A percentile compares a stretch with the other conserved stretches of the same genome.
Evolutionary conservation across 2,113 vertebrate species (phyloP).

Genomic region (zebrafish (Danio rerio)): GRCz12tu NC_133187.1:43830001-43830500

Average conservation of each 20-base stretch:
- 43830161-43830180: slow-evolving; percentile 23
- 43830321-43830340: background rate
- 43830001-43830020: no score
- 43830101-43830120: background rate
- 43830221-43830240: slow-evolving; percentile 21
- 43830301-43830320: background rate
- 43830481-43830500: background rate
- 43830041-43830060: no score
- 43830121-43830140: background rate
- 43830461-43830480: background rate
- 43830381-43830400: background rate
- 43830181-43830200: slow-evolving; percentile 22
- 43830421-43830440: background rate
- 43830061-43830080: background rate
- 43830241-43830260: slow-evolving; percentile 20
- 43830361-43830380: background rate
- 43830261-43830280: background rate
- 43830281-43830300: background rate
- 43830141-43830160: slow-evolving; percentile 7
- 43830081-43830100: no score
- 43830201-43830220: slow-evolving; percentile 26
- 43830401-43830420: background rate
- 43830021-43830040: no score
- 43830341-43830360: background rate
- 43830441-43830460: background rate